Evolutionary conservation across 2,888 invertebrate species (phyloP).

Genomic region (Argynnis bischoffii): DNA sequence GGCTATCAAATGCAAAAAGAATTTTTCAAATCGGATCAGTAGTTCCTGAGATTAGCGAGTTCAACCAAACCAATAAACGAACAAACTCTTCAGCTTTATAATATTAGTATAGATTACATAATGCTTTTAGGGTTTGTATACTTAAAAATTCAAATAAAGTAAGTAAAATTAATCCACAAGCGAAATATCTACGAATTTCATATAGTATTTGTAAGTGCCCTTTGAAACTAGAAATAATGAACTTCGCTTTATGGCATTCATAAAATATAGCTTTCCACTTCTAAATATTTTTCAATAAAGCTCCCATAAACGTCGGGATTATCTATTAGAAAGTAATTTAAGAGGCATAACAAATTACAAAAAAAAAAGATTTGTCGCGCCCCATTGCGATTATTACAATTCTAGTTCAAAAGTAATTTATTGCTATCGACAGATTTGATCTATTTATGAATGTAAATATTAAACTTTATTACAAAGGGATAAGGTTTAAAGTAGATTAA

Average conservation of each 20-base stretch:
- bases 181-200: too few species aligned
- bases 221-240: constrained; percentile 18
- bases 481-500: constrained; percentile 28
- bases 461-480: constrained; percentile 18
- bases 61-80: too few species aligned
- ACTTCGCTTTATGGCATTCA: constrained; percentile 4
- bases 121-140: too few species aligned
- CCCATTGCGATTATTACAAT: constrained; percentile 67
- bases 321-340: constrained; percentile 68
- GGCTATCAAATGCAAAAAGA: too few species aligned
- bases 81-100: too few species aligned
- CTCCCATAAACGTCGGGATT: constrained; percentile 41
- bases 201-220: neutral
- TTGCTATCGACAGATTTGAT: constrained; percentile 39
- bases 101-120: too few species aligned
- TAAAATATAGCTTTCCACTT: constrained; percentile 16
- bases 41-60: too few species aligned
- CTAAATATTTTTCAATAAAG: constrained; percentile 33
- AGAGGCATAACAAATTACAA: constrained; percentile 58
- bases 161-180: too few species aligned
- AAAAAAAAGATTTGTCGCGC: constrained; percentile 65
- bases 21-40: too few species aligned
- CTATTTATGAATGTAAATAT: neutral
- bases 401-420: constrained; percentile 63
- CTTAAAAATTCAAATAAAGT: too few species aligned